Percentiles rank a stretch among this genome's conserved stretches.
Evolutionary conservation across 2,797 vertebrate species (phyloP).

Genomic region (Sebastes elongatus): DNA sequence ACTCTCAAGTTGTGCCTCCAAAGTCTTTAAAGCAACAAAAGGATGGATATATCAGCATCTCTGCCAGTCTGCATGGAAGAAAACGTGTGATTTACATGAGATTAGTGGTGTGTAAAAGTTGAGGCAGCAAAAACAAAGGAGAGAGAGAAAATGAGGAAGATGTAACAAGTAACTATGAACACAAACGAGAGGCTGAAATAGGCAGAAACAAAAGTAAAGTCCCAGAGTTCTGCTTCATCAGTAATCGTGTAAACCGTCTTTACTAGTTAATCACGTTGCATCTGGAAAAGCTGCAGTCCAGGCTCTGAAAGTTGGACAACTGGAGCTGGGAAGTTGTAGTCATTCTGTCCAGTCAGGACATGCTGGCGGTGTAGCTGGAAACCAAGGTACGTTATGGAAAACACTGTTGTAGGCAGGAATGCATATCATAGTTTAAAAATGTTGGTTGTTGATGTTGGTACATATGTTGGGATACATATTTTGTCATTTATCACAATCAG

Average conservation of each 20-base stretch:
- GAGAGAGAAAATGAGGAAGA: background rate
- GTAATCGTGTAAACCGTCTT: slow-evolving; percentile 18
- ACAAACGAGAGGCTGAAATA: slow-evolving; percentile 3
- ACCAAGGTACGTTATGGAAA: background rate
- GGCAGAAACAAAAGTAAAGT: background rate
- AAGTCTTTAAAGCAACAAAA: background rate
- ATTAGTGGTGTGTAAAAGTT: background rate
- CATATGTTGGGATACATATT: too few relatives aligned
- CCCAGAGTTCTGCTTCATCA: background rate
- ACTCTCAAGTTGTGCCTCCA: background rate
- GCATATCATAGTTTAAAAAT: too few relatives aligned
- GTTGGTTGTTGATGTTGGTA: too few relatives aligned
- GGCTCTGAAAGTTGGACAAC: background rate
- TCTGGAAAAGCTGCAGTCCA: slow-evolving; percentile 23
- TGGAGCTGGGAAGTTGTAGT: background rate
- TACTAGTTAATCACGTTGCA: slow-evolving; percentile 12
- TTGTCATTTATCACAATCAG: too few relatives aligned
- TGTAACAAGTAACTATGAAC: background rate
- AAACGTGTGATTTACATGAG: slow-evolving; percentile 1
- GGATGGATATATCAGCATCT: slow-evolving; percentile 15
- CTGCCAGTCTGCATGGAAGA: background rate
- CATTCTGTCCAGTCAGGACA: background rate
- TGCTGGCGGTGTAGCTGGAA: background rate
- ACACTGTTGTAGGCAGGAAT: background rate
- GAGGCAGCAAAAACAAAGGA: background rate